Evolutionary conservation across 2,888 invertebrate genomes (phyloP).

Genomic region (Eucera pruinosa): DNA sequence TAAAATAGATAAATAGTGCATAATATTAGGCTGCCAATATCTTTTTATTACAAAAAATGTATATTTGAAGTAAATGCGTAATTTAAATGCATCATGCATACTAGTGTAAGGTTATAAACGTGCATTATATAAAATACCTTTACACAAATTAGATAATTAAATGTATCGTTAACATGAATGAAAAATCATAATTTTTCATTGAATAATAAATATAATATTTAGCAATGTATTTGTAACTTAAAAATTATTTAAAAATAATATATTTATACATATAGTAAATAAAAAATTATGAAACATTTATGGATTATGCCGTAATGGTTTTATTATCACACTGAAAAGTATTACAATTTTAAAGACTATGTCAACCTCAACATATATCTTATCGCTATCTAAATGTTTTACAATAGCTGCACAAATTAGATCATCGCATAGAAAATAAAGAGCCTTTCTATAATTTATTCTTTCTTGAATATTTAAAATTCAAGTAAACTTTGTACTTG

Average conservation of each 20-base stretch:
- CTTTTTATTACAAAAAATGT: neutral
- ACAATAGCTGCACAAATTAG: slow-evolving; percentile 23
- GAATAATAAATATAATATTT: neutral
- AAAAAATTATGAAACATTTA: slow-evolving; percentile 4
- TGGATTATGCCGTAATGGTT: slow-evolving; percentile 16
- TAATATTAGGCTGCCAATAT: neutral
- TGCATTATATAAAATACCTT: neutral
- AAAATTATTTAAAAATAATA: slow-evolving; percentile 6
- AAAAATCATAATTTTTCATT: neutral
- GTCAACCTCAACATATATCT: slow-evolving; percentile 25
- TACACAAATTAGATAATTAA: neutral
- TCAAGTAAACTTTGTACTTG: slow-evolving; percentile 43
- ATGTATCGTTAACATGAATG: neutral
- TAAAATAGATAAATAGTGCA: slow-evolving; percentile 1
- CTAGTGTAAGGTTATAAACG: slow-evolving; percentile 12
- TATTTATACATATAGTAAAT: neutral
- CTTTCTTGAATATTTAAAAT: slow-evolving; percentile 14
- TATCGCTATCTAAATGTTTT: slow-evolving; percentile 26
- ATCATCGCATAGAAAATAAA: slow-evolving; percentile 35
- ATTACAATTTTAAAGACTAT: slow-evolving; percentile 55
- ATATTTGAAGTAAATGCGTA: slow-evolving; percentile 3
- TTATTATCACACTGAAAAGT: slow-evolving; percentile 58
- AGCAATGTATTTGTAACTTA: neutral
- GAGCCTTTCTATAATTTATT: slow-evolving; percentile 24
- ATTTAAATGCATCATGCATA: neutral